Conservation (phyloP, 2,797 vertebrate genomes). For the Lepidocolaptes lacrymiger region DNA sequence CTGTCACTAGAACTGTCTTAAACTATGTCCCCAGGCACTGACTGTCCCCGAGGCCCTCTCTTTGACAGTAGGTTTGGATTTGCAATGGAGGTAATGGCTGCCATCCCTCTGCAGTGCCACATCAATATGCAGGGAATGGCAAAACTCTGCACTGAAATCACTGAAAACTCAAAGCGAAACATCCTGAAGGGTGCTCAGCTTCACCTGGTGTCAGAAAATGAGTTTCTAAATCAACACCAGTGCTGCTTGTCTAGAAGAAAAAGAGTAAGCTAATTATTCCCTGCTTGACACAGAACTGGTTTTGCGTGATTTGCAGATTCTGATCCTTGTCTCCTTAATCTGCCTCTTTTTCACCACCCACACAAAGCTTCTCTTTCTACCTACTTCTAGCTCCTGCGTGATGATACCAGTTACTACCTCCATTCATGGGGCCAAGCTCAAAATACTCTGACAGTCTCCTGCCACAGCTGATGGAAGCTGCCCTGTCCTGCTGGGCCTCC, state of each 20-base stretch:
- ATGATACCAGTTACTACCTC: not conserved
- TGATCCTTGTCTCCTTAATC: constrained; percentile 59
- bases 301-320: constrained; percentile 51
- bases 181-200: not conserved
- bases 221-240: not conserved
- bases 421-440: not conserved
- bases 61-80: not conserved
- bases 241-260: constrained; percentile 2
- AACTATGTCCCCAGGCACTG: not conserved
- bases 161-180: not conserved
- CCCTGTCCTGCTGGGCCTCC: not conserved
- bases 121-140: not conserved
- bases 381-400: not conserved
- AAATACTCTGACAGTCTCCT: not conserved
- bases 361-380: constrained; percentile 44
- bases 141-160: not conserved
- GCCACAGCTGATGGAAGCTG: not conserved
- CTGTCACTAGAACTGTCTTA: not conserved
- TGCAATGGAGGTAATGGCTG: not conserved
- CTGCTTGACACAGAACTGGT: constrained; percentile 55
- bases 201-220: not conserved
- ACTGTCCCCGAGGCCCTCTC: not conserved
- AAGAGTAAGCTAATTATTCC: constrained; percentile 36
- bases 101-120: too few relatives aligned
- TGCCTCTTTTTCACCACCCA: constrained; percentile 47